These are phyloP conservation scores for Pelusios castaneus DNA, from an alignment of 2,113 vertebrate species.

Conservation along the genomic window DNA sequence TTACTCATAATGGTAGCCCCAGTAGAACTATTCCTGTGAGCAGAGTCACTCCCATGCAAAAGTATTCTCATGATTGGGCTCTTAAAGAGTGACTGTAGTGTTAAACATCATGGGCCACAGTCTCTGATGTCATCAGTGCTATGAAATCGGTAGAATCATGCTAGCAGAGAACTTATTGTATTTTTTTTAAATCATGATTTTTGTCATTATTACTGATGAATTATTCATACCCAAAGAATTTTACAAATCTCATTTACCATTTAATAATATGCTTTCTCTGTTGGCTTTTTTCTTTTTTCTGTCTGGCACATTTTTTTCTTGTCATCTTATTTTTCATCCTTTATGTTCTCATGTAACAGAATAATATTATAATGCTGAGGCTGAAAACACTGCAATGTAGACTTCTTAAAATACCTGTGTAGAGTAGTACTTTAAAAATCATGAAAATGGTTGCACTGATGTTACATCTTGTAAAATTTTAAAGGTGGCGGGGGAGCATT, in stretches of 20 bases:
- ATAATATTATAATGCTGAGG: background rate
- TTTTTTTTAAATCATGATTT: background rate
- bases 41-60: background rate
- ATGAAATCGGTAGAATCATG: background rate
- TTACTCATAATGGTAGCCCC: background rate
- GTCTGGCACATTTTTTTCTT: background rate
- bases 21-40: background rate
- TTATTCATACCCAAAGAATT: background rate
- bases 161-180: background rate
- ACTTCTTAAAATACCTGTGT: background rate
- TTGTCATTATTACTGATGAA: background rate
- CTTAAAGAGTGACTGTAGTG: background rate
- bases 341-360: fast-evolving
- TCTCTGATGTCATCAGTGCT: background rate
- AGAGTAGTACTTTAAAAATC: background rate
- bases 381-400: background rate
- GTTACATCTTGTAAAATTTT: background rate
- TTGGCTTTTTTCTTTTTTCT: background rate
- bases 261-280: background rate
- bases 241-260: background rate
- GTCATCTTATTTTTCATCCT: background rate
- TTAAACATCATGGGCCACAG: fast-evolving
- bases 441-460: background rate
- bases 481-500: background rate
- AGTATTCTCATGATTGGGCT: background rate